phyloP scores from a whole-genome alignment of 2,888 invertebrate genomes.

The Scelioninae gen. 1 region DNA sequence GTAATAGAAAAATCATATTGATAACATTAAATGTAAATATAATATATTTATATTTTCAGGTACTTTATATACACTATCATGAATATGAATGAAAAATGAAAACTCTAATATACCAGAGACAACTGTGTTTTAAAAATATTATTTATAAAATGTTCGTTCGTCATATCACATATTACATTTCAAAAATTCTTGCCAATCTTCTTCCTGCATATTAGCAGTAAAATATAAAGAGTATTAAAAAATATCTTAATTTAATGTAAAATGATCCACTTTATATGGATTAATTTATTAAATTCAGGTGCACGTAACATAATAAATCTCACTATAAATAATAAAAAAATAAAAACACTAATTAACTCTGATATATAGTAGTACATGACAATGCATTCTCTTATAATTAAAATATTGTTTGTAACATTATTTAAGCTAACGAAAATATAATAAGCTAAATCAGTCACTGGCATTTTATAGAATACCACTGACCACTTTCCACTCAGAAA shows the following conservation, averaged over 20 bases:
- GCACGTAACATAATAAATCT: neutral
- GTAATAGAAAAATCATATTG: slow-evolving; percentile 9
- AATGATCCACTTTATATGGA: no score
- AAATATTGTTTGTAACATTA: slow-evolving; percentile 48
- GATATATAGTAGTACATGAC: slow-evolving; percentile 53
- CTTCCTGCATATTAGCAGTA: no score
- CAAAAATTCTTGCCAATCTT: neutral
- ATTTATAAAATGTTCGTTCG: neutral
- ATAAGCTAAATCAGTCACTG: slow-evolving; percentile 53
- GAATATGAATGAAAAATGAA: slow-evolving; percentile 77
- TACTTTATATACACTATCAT: slow-evolving; percentile 84
- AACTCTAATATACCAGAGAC: slow-evolving; percentile 70
- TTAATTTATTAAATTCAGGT: no score
- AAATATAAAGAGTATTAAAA: no score
- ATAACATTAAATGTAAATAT: slow-evolving; percentile 69
- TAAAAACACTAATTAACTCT: slow-evolving; percentile 21
- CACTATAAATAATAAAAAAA: neutral
- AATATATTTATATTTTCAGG: slow-evolving; percentile 81
- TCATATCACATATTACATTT: neutral
- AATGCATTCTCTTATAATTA: slow-evolving; percentile 66
- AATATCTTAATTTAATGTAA: no score
- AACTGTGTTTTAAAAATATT: slow-evolving; percentile 13
- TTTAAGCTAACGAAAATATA: slow-evolving; percentile 51
- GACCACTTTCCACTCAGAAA: slow-evolving; percentile 47
- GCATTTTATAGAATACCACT: slow-evolving; percentile 53